Evolutionary conservation across 2,113 vertebrate genomes (phyloP).

Genomic region (Ceuthmochares aereus): DNA sequence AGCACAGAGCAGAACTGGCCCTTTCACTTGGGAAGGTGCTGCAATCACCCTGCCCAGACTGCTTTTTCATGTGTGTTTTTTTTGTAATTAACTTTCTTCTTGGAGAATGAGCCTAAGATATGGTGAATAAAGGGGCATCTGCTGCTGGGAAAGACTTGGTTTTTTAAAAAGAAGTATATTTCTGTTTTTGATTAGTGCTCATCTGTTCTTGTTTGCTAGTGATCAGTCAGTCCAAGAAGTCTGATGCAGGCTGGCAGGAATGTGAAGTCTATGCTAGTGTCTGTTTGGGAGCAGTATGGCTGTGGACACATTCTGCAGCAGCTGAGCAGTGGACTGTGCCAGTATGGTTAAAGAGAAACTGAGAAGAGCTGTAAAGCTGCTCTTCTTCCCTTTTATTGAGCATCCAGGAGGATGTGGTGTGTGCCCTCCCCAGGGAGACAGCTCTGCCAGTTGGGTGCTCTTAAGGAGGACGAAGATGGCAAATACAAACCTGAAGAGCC

Average conservation of each 20-base stretch:
- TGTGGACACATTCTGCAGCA: background rate
- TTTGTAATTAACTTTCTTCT: background rate
- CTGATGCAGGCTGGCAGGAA: background rate
- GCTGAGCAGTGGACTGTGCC: background rate
- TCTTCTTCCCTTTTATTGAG: accelerated
- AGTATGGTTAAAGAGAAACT: background rate
- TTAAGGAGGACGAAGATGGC: background rate
- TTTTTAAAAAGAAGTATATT: background rate
- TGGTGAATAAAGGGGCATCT: background rate
- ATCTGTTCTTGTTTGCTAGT: background rate
- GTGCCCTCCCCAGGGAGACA: background rate
- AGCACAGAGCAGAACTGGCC: background rate
- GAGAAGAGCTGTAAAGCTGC: background rate
- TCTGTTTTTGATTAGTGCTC: background rate
- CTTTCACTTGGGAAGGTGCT: background rate
- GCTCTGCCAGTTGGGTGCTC: background rate
- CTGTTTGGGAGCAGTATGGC: accelerated
- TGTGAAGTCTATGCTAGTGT: background rate
- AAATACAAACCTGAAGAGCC: background rate
- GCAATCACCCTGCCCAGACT: background rate
- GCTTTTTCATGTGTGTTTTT: background rate
- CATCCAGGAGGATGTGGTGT: background rate
- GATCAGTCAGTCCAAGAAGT: background rate
- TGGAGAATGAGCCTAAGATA: background rate
- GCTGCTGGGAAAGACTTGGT: background rate